Base-by-base conservation (phyloP, 37 sponge, comb jelly and placozoan genomes). In the Halichondria panicea region DNA sequence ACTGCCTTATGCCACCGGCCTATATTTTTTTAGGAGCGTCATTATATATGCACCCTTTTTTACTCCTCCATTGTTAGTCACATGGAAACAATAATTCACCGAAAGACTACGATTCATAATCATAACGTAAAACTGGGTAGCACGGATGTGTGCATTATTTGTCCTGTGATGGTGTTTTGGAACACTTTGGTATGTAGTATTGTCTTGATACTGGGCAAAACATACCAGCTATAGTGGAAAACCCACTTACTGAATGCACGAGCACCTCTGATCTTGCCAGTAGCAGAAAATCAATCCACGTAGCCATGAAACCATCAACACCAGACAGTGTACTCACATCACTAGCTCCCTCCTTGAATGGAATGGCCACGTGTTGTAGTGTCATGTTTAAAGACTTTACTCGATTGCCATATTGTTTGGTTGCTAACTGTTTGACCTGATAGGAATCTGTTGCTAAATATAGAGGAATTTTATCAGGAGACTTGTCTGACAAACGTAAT, bases 371-470 rank as follows among this genome's bases (percentile, higher is more conserved):
- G 25, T 72, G 73, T 34, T 56, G 42, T 31, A 72, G 58, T 27
- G 73, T 72, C 40, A 72, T 1, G 35, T 72, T 72, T 35, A 33
- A 4, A 1, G n/a, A 12, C 43, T 42, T 27, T 2, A 80, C 46
- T 39, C 72, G 56, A 1, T 27, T 64, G 9, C 70, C 43, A 27
- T 80, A 80, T 6, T 42, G 35, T 24, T 62, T 28, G 22, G 19
- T 33, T 19, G 64, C 64, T 61, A 43, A 56, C 45, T 57, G 18
- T 28, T 79, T 79, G 34, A 79, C 80, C 28, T 59, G 7, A 41
- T 68, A n/a, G 18, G 80, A 79, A 42, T 79, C 80, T 19, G 70
- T 70, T 6, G 68, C 43, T 19, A 79, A 27, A 22, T 36, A 39
- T 9, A 79, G 5, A 1, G 46, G 35, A 28, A 30, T 18, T 27